phyloP scores from a whole-genome alignment of 2,888 invertebrate species.

The Mythimna pallens region DNA sequence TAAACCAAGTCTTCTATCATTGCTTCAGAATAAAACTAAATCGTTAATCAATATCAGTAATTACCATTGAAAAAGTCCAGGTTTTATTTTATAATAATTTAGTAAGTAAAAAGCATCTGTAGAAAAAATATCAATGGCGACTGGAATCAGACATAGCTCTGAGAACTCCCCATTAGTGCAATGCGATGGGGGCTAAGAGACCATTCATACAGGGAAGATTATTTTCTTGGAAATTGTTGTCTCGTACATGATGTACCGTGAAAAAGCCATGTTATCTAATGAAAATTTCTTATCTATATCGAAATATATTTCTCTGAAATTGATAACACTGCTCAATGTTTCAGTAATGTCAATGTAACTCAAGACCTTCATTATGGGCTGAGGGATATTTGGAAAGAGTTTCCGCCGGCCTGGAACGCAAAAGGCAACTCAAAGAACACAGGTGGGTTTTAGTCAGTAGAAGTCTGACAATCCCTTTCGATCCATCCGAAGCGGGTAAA shows the following conservation, averaged over 20 bases:
- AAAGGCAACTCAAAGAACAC: too few relatives aligned
- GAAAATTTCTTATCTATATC: not conserved
- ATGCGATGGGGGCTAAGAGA: constrained; percentile 69
- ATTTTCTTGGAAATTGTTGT: constrained; percentile 17
- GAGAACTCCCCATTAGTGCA: constrained; percentile 73
- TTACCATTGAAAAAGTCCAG: not conserved
- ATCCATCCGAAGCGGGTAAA: too few relatives aligned
- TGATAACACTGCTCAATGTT: not conserved
- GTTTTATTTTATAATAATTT: constrained; percentile 23
- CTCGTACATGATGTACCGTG: not conserved
- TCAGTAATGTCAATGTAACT: not conserved
- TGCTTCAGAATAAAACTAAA: not conserved
- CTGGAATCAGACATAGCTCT: constrained; percentile 74
- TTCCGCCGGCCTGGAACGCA: too few relatives aligned
- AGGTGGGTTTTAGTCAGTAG: too few relatives aligned
- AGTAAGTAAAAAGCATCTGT: constrained; percentile 35
- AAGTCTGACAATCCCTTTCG: too few relatives aligned
- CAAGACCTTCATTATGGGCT: not conserved
- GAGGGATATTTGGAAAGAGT: too few relatives aligned
- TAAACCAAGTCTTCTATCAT: not conserved
- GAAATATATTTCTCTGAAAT: not conserved
- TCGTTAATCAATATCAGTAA: not conserved
- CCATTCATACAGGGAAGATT: constrained; percentile 67
- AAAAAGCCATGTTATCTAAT: not conserved
- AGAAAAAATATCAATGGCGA: constrained; percentile 71